Evolutionary conservation across 2,113 vertebrate genomes (phyloP).

Genomic region (Ploceus nigricollis): DNA sequence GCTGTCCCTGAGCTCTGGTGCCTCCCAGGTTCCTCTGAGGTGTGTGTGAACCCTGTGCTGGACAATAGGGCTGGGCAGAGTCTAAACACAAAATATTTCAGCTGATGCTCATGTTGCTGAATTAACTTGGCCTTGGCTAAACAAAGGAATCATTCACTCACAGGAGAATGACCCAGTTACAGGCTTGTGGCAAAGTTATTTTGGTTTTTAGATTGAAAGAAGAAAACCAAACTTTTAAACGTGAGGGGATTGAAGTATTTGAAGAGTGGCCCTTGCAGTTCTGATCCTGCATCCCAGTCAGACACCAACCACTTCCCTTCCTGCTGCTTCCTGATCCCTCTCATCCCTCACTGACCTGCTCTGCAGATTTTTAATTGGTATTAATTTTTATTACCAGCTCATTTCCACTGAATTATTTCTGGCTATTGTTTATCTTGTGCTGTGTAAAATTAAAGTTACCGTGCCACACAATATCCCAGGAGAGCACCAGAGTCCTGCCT

Average conservation of each 20-base stretch:
- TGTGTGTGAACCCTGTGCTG: background rate
- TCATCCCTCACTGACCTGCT: background rate
- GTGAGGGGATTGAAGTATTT: background rate
- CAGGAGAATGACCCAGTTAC: constrained; percentile 22
- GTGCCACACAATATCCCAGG: background rate
- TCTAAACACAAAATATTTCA: background rate
- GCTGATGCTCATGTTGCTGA: background rate
- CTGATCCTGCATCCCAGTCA: background rate
- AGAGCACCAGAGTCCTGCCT: background rate
- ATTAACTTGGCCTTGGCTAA: background rate
- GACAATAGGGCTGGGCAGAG: background rate
- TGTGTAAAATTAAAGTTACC: background rate
- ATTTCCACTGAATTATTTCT: background rate
- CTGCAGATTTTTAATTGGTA: background rate
- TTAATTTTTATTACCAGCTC: background rate
- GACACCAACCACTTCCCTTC: background rate
- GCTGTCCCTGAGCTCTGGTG: background rate
- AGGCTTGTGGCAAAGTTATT: background rate
- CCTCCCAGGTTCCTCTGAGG: background rate
- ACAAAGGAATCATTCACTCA: constrained; percentile 58
- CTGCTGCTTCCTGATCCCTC: background rate
- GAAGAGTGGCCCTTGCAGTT: background rate
- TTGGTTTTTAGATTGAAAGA: background rate
- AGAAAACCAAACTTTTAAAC: background rate
- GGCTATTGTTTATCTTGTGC: background rate